phyloP scores from a whole-genome alignment of 2,113 vertebrate genomes.

The Hydrolagus affinis region DNA sequence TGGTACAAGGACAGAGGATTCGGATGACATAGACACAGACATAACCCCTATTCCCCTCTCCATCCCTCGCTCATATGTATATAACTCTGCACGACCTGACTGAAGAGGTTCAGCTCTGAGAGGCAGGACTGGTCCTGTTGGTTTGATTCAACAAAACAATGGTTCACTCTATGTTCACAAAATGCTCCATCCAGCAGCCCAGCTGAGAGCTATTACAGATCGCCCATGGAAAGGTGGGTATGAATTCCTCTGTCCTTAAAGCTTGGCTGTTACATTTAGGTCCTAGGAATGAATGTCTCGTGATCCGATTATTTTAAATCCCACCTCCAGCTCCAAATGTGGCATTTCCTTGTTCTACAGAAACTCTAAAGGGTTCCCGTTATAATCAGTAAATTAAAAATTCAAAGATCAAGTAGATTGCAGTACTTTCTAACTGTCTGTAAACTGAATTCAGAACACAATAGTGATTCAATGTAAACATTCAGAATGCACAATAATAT shows the following conservation, averaged over 20 bases:
- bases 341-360: not conserved
- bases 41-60: not conserved
- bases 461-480: slow-evolving; percentile 28
- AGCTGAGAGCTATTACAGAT: not conserved
- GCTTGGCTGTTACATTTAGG: no score
- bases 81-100: not conserved
- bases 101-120: not conserved
- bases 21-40: not conserved
- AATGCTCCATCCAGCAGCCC: not conserved
- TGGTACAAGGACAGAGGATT: not conserved
- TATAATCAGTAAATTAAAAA: slow-evolving; percentile 21
- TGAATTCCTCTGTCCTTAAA: no score
- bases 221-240: no score
- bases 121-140: not conserved
- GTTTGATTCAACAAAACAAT: not conserved
- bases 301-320: not conserved
- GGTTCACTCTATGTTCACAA: not conserved
- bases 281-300: no score
- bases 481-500: slow-evolving; percentile 26
- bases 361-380: not conserved
- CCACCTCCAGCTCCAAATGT: not conserved
- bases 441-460: slow-evolving; percentile 22
- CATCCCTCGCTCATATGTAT: no score
- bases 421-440: slow-evolving; percentile 13
- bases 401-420: not conserved